These are phyloP conservation scores for Tamias sibiricus DNA, from an alignment of 2,113 vertebrate species.

Conservation along the genomic window DNA sequence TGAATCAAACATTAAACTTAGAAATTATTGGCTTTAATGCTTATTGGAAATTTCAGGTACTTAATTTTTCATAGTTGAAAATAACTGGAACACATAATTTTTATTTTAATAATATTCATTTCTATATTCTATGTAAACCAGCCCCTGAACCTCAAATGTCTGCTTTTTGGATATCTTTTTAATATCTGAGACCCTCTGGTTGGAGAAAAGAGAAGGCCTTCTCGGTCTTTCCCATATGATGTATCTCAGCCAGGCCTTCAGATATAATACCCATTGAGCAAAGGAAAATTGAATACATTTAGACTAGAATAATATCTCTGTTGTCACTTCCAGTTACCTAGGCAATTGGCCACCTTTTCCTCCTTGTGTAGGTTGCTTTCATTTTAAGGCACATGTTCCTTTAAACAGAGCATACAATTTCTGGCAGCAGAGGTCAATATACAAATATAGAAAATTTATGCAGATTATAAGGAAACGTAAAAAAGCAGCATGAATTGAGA, in stretches of 20 bases:
- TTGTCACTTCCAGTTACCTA: constrained; percentile 55
- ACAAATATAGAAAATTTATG: constrained; percentile 33
- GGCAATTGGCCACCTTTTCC: constrained; percentile 25
- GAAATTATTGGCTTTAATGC: neutral
- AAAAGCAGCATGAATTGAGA: neutral
- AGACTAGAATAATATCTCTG: constrained; percentile 53
- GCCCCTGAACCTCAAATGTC: neutral
- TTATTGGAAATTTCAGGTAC: constrained; percentile 9
- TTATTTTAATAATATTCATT: neutral
- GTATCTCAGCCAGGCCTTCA: neutral
- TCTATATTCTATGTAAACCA: neutral
- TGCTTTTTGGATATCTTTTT: neutral
- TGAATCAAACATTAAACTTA: neutral
- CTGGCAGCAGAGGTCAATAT: constrained; percentile 17
- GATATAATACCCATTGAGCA: constrained; percentile 10
- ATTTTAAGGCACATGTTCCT: constrained; percentile 39
- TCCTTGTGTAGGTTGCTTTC: constrained; percentile 50
- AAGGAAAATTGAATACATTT: constrained; percentile 22
- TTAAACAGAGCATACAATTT: constrained; percentile 6
- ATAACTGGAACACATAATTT: constrained; percentile 2
- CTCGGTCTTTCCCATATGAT: neutral
- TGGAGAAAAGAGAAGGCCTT: neutral
- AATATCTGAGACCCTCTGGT: neutral
- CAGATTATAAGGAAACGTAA: constrained; percentile 35
- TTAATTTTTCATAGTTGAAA: neutral